Evolutionary conservation across 2,888 invertebrate genomes (phyloP).

Genomic region (Phyllotreta striolata): DNA sequence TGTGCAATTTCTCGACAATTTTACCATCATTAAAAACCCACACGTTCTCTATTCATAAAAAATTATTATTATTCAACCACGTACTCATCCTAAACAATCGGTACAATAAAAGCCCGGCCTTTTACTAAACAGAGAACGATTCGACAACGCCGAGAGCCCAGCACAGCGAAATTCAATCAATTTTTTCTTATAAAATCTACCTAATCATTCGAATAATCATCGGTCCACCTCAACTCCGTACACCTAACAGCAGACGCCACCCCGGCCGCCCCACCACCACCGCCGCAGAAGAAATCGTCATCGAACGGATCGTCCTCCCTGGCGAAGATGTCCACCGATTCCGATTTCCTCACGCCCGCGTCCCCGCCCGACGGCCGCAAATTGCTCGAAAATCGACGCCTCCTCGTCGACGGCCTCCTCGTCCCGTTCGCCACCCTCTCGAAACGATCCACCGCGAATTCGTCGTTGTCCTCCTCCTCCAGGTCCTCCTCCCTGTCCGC

Average conservation of each 20-base stretch:
- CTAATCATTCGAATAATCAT: conserved; percentile 53
- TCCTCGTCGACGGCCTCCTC: conserved; percentile 54
- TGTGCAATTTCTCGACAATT: not conserved
- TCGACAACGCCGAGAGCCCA: not conserved
- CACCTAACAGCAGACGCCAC: conserved; percentile 54
- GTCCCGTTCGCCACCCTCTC: conserved; percentile 47
- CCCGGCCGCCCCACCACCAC: conserved; percentile 60
- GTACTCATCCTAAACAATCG: too few species aligned
- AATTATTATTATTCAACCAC: too few species aligned
- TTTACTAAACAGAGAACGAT: too few species aligned
- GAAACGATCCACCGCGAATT: conserved; percentile 48
- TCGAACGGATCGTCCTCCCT: conserved; percentile 89
- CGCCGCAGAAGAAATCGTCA: conserved; percentile 80
- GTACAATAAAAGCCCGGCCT: too few species aligned
- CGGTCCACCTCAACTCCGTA: conserved; percentile 61
- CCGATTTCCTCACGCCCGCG: conserved; percentile 82
- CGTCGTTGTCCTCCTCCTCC: conserved; percentile 53
- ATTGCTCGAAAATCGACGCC: conserved; percentile 48
- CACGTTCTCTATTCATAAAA: not conserved
- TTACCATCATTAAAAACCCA: not conserved
- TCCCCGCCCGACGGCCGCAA: conserved; percentile 55
- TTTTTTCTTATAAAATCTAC: conserved; percentile 21
- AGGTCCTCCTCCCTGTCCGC: conserved; percentile 48
- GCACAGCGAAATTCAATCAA: conserved; percentile 13
- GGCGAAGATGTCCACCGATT: conserved; percentile 89